Evolutionary conservation across 2,113 vertebrate genomes (phyloP).

Genomic region (Pantherophis guttatus): DNA sequence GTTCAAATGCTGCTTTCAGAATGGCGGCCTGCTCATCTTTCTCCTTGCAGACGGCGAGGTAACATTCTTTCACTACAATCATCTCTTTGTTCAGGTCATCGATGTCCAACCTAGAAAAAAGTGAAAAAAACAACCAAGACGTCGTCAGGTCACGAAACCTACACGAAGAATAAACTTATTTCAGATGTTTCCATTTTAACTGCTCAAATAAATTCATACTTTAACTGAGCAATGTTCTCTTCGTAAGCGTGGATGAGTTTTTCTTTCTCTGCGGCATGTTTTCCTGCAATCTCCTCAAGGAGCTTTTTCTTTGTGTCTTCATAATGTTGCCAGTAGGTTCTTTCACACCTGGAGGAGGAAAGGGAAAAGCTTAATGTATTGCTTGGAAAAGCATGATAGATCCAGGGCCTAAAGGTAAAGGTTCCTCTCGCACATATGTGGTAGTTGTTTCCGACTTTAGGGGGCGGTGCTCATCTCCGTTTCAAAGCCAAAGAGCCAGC

Average conservation of each 20-base stretch:
- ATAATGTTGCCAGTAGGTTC: slow-evolving; percentile 85
- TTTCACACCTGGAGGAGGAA: slow-evolving; percentile 75
- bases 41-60: slow-evolving; percentile 87
- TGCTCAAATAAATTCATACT: slow-evolving; percentile 69
- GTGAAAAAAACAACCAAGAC: not conserved
- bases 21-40: slow-evolving; percentile 79
- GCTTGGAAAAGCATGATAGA: not conserved
- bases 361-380: not conserved
- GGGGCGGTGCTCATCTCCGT: too few relatives aligned
- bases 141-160: not conserved
- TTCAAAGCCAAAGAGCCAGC: too few relatives aligned
- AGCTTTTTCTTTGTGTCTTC: slow-evolving; percentile 85
- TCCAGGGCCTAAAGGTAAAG: too few relatives aligned
- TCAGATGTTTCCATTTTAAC: not conserved
- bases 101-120: slow-evolving; percentile 73
- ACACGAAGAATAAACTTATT: not conserved
- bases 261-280: slow-evolving; percentile 73
- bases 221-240: slow-evolving; percentile 69
- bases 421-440: too few relatives aligned
- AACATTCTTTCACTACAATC: slow-evolving; percentile 84
- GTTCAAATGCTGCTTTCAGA: slow-evolving; percentile 64
- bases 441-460: too few relatives aligned
- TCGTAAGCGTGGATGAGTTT: slow-evolving; percentile 75
- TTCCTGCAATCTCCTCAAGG: slow-evolving; percentile 74
- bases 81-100: slow-evolving; percentile 81